phyloP scores from a whole-genome alignment of 2,797 vertebrate genomes.

The Kryptopterus vitreolus region DNA sequence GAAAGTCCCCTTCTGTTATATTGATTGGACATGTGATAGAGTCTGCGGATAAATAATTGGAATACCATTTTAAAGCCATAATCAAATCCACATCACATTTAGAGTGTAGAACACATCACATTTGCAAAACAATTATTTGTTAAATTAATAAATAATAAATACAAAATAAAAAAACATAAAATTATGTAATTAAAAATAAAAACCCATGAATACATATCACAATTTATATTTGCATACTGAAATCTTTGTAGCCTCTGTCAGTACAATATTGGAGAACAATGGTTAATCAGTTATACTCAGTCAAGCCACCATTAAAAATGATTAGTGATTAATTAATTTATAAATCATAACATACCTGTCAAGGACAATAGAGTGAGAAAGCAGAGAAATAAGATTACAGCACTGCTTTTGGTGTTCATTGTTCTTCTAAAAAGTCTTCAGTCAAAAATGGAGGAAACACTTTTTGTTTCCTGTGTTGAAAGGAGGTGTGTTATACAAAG shows the following conservation, averaged over 20 bases:
- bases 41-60: not conserved
- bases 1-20: not conserved
- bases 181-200: not conserved
- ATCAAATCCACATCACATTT: not conserved
- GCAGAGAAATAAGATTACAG: not conserved
- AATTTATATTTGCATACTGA: not conserved
- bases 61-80: not conserved
- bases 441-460: slow-evolving; percentile 13
- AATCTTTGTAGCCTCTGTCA: not conserved
- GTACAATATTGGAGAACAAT: not conserved
- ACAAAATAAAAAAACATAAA: not conserved
- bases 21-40: not conserved
- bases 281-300: too few relatives aligned
- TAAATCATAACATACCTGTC: slow-evolving; percentile 4
- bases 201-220: too few relatives aligned
- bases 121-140: not conserved
- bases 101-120: not conserved
- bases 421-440: slow-evolving; percentile 26
- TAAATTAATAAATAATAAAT: too few relatives aligned
- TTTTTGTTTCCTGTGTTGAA: slow-evolving; percentile 33
- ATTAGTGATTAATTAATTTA: not conserved
- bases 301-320: too few relatives aligned
- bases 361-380: not conserved
- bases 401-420: slow-evolving; percentile 19
- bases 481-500: not conserved